A percentile compares a stretch with the other conserved stretches of the same genome.
Conservation (phyloP, 2,113 vertebrate genomes). For the human region DNA sequence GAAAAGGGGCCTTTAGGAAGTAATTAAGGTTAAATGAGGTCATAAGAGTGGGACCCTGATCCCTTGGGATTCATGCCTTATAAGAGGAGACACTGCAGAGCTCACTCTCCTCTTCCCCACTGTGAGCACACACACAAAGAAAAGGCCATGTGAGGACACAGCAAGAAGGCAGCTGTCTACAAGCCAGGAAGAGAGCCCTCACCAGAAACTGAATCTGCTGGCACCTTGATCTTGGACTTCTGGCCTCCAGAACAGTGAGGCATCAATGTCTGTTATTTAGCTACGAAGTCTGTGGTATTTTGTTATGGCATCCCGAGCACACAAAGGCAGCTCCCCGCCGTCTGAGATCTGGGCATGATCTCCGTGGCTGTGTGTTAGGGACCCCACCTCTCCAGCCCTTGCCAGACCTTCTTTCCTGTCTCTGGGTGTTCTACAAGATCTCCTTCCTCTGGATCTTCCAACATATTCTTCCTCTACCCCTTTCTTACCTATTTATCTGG, state of each 20-base stretch:
- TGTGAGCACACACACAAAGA: not conserved
- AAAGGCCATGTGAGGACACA: not conserved
- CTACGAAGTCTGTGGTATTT: not conserved
- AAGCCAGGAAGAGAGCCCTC: not conserved
- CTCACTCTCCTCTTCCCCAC: not conserved
- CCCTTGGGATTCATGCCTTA: not conserved
- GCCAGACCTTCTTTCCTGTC: not conserved
- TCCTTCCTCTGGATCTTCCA: not conserved
- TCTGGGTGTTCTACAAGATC: not conserved
- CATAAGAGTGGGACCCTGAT: not conserved
- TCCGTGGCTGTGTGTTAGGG: not conserved
- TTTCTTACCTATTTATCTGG: not conserved
- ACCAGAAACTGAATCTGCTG: not conserved
- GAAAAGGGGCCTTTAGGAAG: not conserved
- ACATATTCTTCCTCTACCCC: not conserved
- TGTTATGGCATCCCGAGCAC: accelerated
- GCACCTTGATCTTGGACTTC: not conserved
- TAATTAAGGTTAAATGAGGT: not conserved
- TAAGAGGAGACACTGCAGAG: not conserved
- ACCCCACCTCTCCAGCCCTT: not conserved
- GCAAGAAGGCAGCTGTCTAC: not conserved
- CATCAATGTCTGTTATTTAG: not conserved
- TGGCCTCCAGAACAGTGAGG: not conserved
- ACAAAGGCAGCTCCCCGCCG: not conserved
- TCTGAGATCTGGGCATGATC: not conserved